A percentile compares a stretch with the other conserved stretches of the same genome.
Conservation (phyloP, 2,113 vertebrate genomes). For the Danionella cerebrum region DNA sequence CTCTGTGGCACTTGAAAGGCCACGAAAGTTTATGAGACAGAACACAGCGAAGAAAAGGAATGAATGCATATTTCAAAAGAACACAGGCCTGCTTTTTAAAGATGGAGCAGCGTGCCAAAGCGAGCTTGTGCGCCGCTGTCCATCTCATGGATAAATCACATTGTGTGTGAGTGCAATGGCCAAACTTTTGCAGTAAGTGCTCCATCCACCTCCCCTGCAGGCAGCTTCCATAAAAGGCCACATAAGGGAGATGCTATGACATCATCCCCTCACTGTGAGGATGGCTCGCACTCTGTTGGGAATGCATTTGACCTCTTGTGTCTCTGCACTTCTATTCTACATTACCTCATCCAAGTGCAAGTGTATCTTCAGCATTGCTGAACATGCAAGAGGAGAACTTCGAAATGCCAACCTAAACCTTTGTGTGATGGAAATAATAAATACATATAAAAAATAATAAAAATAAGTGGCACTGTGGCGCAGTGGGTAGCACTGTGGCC, state of each 20-base stretch:
- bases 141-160: conserved; percentile 17
- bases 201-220: neutral
- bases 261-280: conserved; percentile 10
- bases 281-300: neutral
- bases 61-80: conserved; percentile 23
- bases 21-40: neutral
- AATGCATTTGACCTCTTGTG: conserved; percentile 26
- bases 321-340: conserved; percentile 12
- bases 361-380: neutral
- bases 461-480: no score
- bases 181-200: conserved; percentile 2
- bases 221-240: conserved; percentile 36
- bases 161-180: neutral
- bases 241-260: conserved; percentile 19
- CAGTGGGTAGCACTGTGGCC: no score
- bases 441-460: no score
- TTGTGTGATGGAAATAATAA: no score
- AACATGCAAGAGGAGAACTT: no score
- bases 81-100: conserved; percentile 10
- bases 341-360: conserved; percentile 21
- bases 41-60: neutral
- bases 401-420: no score
- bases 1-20: conserved; percentile 48
- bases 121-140: neutral
- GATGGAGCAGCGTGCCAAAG: neutral